These are phyloP conservation scores for Urophycis tenuis DNA, from an alignment of 2,797 vertebrate genomes.

Conservation along the genomic window DNA sequence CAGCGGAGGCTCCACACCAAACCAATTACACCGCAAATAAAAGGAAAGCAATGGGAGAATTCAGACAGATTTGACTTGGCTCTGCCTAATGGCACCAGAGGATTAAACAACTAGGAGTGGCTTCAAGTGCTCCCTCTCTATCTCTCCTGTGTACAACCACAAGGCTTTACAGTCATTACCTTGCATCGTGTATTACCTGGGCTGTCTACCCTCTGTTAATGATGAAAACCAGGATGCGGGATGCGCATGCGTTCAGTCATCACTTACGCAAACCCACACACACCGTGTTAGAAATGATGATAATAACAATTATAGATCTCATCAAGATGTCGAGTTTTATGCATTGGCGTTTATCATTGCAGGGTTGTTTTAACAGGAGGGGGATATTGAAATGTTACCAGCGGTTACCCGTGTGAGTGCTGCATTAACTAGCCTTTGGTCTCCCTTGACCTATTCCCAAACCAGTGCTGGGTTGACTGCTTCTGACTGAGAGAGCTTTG, in stretches of 20 bases:
- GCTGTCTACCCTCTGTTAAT: not conserved
- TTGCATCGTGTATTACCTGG: not conserved
- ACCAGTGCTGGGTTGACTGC: slow-evolving; percentile 32
- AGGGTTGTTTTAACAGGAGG: not conserved
- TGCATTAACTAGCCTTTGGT: slow-evolving; percentile 20
- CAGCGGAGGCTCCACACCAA: not conserved
- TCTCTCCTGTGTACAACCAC: not conserved
- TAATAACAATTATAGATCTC: not conserved
- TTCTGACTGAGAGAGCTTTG: slow-evolving; percentile 39
- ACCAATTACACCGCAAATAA: not conserved
- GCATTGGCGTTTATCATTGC: not conserved
- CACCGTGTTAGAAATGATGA: not conserved
- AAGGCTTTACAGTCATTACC: not conserved
- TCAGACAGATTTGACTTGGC: not conserved
- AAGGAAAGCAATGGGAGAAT: not conserved
- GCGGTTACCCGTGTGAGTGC: slow-evolving; percentile 21
- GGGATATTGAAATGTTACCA: slow-evolving; percentile 16
- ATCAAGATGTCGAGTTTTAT: not conserved
- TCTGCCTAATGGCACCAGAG: not conserved
- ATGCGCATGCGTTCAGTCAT: not conserved
- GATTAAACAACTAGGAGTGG: not conserved
- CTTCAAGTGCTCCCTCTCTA: not conserved
- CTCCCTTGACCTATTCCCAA: slow-evolving; percentile 27
- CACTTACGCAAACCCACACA: not conserved
- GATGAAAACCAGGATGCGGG: not conserved